Conservation (phyloP, 2,113 vertebrate genomes). For the Peromyscus polionotus region DNA sequence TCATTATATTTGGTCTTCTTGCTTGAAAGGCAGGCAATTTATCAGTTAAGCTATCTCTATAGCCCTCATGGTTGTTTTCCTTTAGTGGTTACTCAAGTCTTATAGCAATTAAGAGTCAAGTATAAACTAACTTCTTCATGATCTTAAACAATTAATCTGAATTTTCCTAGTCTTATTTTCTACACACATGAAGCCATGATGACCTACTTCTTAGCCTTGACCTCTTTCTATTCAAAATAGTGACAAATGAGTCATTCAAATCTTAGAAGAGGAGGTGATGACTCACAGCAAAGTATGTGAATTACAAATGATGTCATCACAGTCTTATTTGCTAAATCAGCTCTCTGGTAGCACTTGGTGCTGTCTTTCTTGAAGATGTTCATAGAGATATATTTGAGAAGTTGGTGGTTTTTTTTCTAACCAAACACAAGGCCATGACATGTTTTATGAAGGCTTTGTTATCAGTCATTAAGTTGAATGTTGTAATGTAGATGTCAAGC, state of each 20-base stretch:
- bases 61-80: not conserved
- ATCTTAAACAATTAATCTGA: not conserved
- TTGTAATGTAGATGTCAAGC: not conserved
- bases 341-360: not conserved
- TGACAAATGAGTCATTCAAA: not conserved
- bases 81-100: not conserved
- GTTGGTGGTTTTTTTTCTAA: slow-evolving; percentile 27
- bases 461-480: slow-evolving; percentile 15
- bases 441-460: not conserved
- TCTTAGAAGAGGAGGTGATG: not conserved
- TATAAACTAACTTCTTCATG: not conserved
- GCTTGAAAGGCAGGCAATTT: not conserved
- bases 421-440: not conserved
- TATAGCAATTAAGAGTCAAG: not conserved
- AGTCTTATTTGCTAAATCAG: slow-evolving; percentile 28
- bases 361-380: not conserved
- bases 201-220: not conserved
- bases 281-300: not conserved
- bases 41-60: not conserved
- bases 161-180: not conserved
- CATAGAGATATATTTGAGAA: not conserved
- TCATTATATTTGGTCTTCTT: not conserved
- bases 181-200: not conserved
- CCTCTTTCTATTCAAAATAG: not conserved
- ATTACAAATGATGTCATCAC: not conserved